Evolutionary conservation across 2,113 vertebrate genomes (phyloP), one percentile per base, ranked within the genome.

Genomic region (Mungos mungo): DNA sequence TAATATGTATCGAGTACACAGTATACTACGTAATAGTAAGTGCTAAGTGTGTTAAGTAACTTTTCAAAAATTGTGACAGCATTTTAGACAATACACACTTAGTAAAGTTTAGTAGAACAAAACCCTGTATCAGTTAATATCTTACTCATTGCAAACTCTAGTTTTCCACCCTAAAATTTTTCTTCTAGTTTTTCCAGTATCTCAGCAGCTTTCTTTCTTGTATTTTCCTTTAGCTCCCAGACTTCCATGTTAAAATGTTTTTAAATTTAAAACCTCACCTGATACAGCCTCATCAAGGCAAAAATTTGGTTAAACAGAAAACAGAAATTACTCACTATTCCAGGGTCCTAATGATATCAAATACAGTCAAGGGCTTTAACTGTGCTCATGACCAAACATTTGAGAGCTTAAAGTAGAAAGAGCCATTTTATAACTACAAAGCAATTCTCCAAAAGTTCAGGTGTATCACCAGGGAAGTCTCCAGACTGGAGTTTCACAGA

Each of bases 261-360:
- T 86, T 92, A 35, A 89, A 57, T 87, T 90, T 90, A 84, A 95
- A 94, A 68, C 35, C 71, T 41, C 63, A 65, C 15, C 18, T 93
- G 69, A 80, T 72, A 72, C 19, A 50, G 23, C 38, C 82, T 92
- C 29, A 74, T 77, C 15, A 95, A 45, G 47, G 90, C 38, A 97
- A 80, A 88, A 27, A 41, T 65, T 90, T 95, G 19, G 29, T 90
- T 94, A 81, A 88, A 84, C 25, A 92, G 57, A 88, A 86, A 19
- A 50, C 45, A 23, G 23, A 93, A 83, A 74, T 92, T 79, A 45
- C 45, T 95, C 66, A n/a, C 16, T 93, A 2, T 45, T 92, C 29
- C 54, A 76, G 10, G 8, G 76, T 90, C 47, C 27, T 80, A 81
- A 65, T 90, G 87, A 65, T 52, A 79, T 38, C 71, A 21, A 69